Percentiles rank a stretch among this genome's conserved stretches.
phyloP scores from a whole-genome alignment of 2,113 vertebrate species.

The Phalacrocorax pelagicus region DNA sequence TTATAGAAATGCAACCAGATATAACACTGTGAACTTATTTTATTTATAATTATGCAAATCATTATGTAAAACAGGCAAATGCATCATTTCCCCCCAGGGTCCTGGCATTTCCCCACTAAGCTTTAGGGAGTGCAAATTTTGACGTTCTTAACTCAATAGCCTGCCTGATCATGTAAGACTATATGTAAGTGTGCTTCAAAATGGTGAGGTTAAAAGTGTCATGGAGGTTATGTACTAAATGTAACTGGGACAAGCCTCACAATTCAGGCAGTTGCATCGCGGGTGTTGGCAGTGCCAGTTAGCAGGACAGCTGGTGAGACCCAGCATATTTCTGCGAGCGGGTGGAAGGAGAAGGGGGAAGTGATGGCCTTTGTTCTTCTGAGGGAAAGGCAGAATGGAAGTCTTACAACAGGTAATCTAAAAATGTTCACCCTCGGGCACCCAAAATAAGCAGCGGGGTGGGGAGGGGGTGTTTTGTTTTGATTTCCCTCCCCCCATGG shows the following conservation, averaged over 20 bases:
- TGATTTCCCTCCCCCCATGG: neutral
- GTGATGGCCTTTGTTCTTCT: slow-evolving; percentile 51
- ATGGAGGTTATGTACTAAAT: neutral
- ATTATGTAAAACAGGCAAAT: slow-evolving; percentile 20
- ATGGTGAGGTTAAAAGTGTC: neutral
- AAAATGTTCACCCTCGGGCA: slow-evolving; percentile 60
- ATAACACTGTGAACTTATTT: neutral
- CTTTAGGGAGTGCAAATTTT: slow-evolving; percentile 35
- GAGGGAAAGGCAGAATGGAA: slow-evolving; percentile 53
- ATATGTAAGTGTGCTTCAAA: neutral
- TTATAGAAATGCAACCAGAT: slow-evolving; percentile 45
- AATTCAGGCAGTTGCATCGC: neutral
- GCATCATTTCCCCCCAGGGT: neutral
- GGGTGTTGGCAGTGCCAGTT: neutral
- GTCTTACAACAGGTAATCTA: slow-evolving; percentile 8
- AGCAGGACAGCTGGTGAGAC: neutral
- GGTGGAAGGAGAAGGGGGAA: slow-evolving; percentile 1
- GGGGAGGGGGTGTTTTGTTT: slow-evolving; percentile 22
- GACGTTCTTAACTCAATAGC: slow-evolving; percentile 32
- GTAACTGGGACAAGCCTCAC: neutral
- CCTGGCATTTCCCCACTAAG: slow-evolving; percentile 31
- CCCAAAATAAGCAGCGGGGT: slow-evolving; percentile 48
- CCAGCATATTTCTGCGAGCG: neutral
- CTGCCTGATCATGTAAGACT: slow-evolving; percentile 28
- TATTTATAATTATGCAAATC: slow-evolving; percentile 51